phyloP scores from a whole-genome alignment of 2,797 vertebrate genomes.

The Phylloscopus collybita region DNA sequence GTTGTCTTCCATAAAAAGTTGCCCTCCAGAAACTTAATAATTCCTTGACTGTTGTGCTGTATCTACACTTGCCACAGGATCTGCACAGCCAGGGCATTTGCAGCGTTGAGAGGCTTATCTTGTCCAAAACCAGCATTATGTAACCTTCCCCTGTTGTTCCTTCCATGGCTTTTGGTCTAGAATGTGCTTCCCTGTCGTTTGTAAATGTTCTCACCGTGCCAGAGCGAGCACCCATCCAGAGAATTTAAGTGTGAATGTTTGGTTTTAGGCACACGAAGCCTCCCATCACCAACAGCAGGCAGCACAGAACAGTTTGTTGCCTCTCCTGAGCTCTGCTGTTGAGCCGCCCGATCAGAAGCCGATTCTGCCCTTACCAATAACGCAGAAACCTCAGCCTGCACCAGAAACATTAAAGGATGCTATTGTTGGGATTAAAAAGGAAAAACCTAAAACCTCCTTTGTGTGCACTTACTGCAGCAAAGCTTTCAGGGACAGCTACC shows the following conservation, averaged over 20 bases:
- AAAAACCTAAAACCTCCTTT: constrained; percentile 97
- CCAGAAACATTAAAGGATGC: constrained; percentile 94
- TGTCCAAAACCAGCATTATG: not conserved
- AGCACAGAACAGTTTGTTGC: constrained; percentile 93
- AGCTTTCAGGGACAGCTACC: constrained; percentile 98
- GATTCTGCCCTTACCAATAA: constrained; percentile 90
- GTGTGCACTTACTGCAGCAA: constrained; percentile 98
- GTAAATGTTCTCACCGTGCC: constrained; percentile 28
- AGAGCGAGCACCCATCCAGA: not conserved
- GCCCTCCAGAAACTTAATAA: constrained; percentile 60
- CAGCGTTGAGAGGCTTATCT: not conserved
- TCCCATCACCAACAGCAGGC: constrained; percentile 97
- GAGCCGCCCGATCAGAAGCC: constrained; percentile 97
- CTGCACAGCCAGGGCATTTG: not conserved
- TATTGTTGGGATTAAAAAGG: constrained; percentile 90
- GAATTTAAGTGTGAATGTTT: constrained; percentile 79
- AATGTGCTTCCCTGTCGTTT: constrained; percentile 17
- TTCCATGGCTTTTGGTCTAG: not conserved
- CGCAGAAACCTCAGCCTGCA: constrained; percentile 93
- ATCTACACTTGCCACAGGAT: not conserved
- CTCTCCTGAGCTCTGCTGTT: constrained; percentile 90
- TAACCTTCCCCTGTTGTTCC: constrained; percentile 9
- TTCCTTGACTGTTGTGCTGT: not conserved
- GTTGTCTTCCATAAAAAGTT: constrained; percentile 50
- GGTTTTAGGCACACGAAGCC: constrained; percentile 91